These are phyloP conservation scores for Seison nebaliae DNA, from an alignment of 1,140 invertebrate genomes.

Conservation along the genomic window DNA sequence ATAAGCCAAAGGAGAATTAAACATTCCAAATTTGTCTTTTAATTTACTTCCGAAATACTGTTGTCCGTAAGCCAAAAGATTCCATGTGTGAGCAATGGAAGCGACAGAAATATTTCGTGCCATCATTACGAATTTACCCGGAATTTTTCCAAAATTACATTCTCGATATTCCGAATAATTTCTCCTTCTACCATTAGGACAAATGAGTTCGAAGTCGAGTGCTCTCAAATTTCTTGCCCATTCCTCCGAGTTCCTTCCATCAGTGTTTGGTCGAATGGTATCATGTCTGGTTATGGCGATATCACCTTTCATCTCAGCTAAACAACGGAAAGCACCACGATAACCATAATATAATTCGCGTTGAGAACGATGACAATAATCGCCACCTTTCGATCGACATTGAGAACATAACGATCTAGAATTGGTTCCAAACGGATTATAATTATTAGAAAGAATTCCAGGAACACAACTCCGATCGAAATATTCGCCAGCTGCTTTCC, in stretches of 20 bases:
- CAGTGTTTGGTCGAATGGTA: conserved; percentile 62
- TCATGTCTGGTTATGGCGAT: conserved; percentile 80
- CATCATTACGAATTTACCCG: conserved; percentile 65
- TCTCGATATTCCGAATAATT: conserved; percentile 45
- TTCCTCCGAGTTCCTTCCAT: conserved; percentile 53
- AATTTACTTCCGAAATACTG: conserved; percentile 28
- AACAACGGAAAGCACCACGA: conserved; percentile 61
- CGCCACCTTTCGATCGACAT: conserved; percentile 54
- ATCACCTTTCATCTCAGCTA: conserved; percentile 73
- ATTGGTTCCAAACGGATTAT: conserved; percentile 46
- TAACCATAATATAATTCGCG: conserved; percentile 63
- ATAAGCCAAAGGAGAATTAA: conserved; percentile 23
- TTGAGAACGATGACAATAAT: conserved; percentile 52
- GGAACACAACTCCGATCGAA: conserved; percentile 68
- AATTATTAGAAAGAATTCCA: conserved; percentile 54
- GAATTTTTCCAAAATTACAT: conserved; percentile 67
- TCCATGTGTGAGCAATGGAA: conserved; percentile 24
- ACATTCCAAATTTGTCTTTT: conserved; percentile 26
- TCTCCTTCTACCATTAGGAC: conserved; percentile 50
- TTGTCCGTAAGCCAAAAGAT: conserved; percentile 26
- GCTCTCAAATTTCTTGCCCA: conserved; percentile 71
- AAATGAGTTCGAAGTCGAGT: conserved; percentile 70
- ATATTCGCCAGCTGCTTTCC: conserved; percentile 55
- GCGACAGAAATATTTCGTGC: conserved; percentile 40
- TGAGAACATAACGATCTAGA: conserved; percentile 62